Evolutionary conservation across 2,113 vertebrate species (phyloP).

Genomic region (Esox niger): DNA sequence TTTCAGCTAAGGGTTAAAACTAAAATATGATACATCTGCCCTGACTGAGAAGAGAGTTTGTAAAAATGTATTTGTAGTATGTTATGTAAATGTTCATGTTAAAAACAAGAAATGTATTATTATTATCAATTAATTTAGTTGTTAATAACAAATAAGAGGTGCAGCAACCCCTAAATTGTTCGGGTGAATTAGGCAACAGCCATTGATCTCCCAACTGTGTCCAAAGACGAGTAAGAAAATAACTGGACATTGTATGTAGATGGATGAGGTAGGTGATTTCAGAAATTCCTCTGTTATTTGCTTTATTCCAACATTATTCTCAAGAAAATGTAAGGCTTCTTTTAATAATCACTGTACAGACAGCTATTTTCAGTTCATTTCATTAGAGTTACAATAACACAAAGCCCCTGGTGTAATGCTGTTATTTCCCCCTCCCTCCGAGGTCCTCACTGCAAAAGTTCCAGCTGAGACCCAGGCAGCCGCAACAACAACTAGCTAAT

Average conservation of each 20-base stretch:
- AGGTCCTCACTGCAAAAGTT: constrained; percentile 56
- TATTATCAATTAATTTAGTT: background rate
- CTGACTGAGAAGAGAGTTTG: no score
- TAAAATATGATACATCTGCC: no score
- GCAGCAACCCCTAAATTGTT: background rate
- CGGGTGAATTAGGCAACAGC: background rate
- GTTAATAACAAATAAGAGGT: background rate
- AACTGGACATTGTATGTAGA: background rate
- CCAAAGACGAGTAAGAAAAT: background rate
- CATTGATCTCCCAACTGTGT: background rate
- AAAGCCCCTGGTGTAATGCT: constrained; percentile 41
- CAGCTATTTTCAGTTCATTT: background rate
- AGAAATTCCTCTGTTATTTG: background rate
- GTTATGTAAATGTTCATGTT: background rate
- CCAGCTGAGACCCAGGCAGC: constrained; percentile 76
- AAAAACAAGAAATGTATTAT: background rate
- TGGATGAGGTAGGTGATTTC: background rate
- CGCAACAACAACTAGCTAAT: constrained; percentile 66
- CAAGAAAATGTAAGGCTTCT: background rate
- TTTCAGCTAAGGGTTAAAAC: no score
- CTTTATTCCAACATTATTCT: constrained; percentile 4
- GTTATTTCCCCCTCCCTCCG: constrained; percentile 43
- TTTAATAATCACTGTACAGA: background rate
- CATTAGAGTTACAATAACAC: constrained; percentile 24
- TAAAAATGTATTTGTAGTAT: background rate